Conservation (phyloP, 2,113 vertebrate genomes). For the Salminus brasiliensis region DNA sequence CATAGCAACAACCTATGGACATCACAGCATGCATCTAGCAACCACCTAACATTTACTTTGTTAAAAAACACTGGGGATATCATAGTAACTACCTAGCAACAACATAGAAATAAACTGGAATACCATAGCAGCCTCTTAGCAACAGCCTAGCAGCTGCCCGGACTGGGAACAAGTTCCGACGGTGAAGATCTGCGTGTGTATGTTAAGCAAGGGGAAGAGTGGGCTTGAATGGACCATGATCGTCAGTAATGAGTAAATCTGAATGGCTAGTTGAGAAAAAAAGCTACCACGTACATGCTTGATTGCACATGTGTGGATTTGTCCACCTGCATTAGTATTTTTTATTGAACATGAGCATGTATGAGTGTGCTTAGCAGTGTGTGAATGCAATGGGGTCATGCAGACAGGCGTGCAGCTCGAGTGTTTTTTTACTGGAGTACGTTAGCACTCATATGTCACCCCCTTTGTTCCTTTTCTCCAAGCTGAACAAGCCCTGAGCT, state of each 20-base stretch:
- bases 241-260: neutral
- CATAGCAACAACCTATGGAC: no score
- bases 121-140: no score
- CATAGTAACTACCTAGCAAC: no score
- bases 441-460: conserved; percentile 54
- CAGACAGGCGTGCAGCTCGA: conserved; percentile 19
- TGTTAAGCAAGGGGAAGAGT: no score
- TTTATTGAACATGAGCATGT: conserved; percentile 1
- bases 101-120: no score
- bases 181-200: neutral
- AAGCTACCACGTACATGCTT: neutral
- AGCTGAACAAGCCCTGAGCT: conserved; percentile 35
- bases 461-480: conserved; percentile 56
- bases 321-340: neutral
- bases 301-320: neutral
- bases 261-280: neutral
- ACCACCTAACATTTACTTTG: no score
- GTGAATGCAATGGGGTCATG: conserved; percentile 15
- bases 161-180: no score
- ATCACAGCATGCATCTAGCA: no score
- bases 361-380: neutral
- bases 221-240: neutral
- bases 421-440: conserved; percentile 62
- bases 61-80: no score
- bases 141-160: no score